Evolutionary conservation across 2,797 vertebrate genomes (phyloP).

Genomic region (Florisuga fusca): DNA sequence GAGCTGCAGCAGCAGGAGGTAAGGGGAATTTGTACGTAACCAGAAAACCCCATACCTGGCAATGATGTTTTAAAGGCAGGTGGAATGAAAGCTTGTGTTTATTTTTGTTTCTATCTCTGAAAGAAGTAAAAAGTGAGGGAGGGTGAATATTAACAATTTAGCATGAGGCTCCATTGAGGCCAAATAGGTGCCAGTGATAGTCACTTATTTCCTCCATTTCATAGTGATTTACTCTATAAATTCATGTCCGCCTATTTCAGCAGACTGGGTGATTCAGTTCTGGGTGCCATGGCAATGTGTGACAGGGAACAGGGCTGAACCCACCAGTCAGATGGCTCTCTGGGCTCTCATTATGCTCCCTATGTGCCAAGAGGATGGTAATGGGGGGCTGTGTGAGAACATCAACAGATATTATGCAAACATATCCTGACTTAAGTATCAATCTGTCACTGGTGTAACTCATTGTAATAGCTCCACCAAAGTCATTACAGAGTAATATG

Average conservation of each 20-base stretch:
- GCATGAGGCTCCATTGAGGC: conserved; percentile 13
- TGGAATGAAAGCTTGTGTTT: not conserved
- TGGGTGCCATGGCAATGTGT: conserved; percentile 31
- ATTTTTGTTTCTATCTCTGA: not conserved
- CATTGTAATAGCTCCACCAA: conserved; percentile 52
- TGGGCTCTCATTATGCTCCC: not conserved
- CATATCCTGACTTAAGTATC: conserved; percentile 55
- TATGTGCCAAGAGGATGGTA: not conserved
- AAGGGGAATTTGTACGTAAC: not conserved
- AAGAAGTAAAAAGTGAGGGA: not conserved
- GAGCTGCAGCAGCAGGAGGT: conserved; percentile 1
- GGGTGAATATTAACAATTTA: conserved; percentile 23
- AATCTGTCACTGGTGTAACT: conserved; percentile 57
- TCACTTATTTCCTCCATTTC: conserved; percentile 53
- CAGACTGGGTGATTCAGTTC: not conserved
- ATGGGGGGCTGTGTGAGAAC: conserved; percentile 32
- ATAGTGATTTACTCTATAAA: conserved; percentile 51
- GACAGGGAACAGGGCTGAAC: conserved; percentile 29
- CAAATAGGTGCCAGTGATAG: conserved; percentile 29
- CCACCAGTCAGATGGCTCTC: conserved; percentile 26
- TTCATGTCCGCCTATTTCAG: conserved; percentile 43
- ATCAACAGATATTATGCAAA: conserved; percentile 58
- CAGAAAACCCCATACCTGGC: not conserved
- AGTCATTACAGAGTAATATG: conserved; percentile 42
- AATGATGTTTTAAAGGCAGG: not conserved